Base-by-base conservation (phyloP, 2,113 vertebrate genomes). In the Rhinolophus sinicus region DNA sequence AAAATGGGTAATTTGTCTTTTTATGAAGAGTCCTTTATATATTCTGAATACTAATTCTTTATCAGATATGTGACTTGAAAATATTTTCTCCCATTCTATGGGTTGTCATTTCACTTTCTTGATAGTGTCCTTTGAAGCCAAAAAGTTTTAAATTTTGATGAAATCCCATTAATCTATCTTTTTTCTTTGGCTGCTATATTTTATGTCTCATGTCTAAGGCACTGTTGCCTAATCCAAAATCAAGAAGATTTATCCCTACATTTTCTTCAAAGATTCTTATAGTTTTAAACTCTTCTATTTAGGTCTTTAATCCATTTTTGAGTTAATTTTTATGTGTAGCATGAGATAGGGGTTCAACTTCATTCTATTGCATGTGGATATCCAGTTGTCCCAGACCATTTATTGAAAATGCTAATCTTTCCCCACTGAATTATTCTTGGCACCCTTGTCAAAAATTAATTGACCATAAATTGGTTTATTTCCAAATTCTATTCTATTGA, bases 131-230 rank as follows among this genome's bases (percentile, higher is more conserved):
- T 85, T 44, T 93, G 60, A 93, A 67, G 60, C 5, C 5, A 38
- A n/a, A 60, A 72, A 15, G 30, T 50, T 91, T 44, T 82, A 60
- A 47, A 35, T 60, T 81, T 72, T 50, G 33, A 62, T 72, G 38
- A 72, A 91, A 82, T n/a, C 33, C 33, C 72, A 22, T 35, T 70
- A 50, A 50, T 50, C 47, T 60, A 72, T 28, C 38, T 73, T 56
- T 94, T 94, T 84, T 50, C 3, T 94, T 60, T 94, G 44, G 14
- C 83, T 83, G 33, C 24, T 94, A 35, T 67, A 50, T 19, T 84
- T 77, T 35, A 69, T 16, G 24, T 38, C 16, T 33, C 24, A 50
- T 50, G 56, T 67, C 78, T 64, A 73, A 40, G 8, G 69, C 81
- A 90, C 9, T 28, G 47, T 18, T 56, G 62, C 50, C 64, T 47